Base-by-base conservation (phyloP, 2,888 invertebrate species). In the Cheiracanthium punctorium region DNA sequence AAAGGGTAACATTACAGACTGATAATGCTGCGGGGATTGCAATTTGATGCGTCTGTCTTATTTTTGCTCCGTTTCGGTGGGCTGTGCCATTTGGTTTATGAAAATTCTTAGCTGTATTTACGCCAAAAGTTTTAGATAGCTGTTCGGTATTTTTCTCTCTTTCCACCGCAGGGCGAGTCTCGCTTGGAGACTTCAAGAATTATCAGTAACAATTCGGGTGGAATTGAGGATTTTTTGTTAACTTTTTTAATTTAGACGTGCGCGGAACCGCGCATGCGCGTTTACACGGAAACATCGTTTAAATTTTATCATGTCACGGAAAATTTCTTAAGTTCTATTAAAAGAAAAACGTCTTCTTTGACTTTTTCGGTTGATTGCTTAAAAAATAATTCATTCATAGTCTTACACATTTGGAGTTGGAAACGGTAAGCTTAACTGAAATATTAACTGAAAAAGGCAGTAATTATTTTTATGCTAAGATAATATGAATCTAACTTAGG, bases 1-100 rank as follows among this genome's bases (percentile, higher is more conserved):
- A 77, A 77, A 64, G 73, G 65, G 80, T 80, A 80, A 80, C 73
- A 65, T 80, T 73, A 33, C 32, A 65, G 30, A 7, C n/a, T 7
- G 58, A n/a, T 37, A 58, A 20, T 72, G 12, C 43, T 37, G 20
- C 37, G 79, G 64, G 2, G 41, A 41, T 5, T 29, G 32, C n/a
- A 33, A 28, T 70, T 67, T 41, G 5, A 32, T 24, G 32, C 28
- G 69, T 80, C 64, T 79, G 17, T 24, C 20, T 52, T 32, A 24
- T 28, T 32, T 77, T 64, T 80, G 79, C 71, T 71, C 64, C 79
- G 64, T 71, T 71, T 70, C 30, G 52, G 30, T 58, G 14, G 32
- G 41, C 43, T 69, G 48, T 43, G 30, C 33, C 33, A 33, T 7
- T 43, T 20, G 76, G 30, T 67, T 29, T 30, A 30, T 67, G 32